Evolutionary conservation across 2,113 vertebrate species (phyloP).

Genomic region (Sander lucioperca): DNA sequence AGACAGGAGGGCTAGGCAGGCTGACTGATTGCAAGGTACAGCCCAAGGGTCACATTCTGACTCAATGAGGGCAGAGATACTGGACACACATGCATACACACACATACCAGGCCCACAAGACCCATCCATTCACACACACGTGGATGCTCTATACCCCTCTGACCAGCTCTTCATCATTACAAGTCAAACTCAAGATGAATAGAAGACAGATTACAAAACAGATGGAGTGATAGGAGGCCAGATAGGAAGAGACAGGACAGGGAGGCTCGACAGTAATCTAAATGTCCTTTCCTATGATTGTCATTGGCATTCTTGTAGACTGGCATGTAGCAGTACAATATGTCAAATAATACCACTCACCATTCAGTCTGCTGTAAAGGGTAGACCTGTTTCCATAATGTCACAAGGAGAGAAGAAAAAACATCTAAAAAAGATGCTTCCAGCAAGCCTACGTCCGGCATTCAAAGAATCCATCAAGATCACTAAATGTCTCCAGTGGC

Average conservation of each 20-base stretch:
- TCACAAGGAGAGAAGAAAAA: slow-evolving; percentile 55
- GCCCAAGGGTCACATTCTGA: slow-evolving; percentile 70
- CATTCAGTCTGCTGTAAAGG: slow-evolving; percentile 72
- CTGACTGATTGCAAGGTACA: slow-evolving; percentile 80
- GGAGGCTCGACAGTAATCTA: slow-evolving; percentile 78
- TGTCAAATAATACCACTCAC: slow-evolving; percentile 70
- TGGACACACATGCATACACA: slow-evolving; percentile 40
- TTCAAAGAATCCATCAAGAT: slow-evolving; percentile 79
- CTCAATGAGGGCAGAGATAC: slow-evolving; percentile 53
- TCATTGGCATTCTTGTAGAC: slow-evolving; percentile 81
- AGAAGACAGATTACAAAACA: slow-evolving; percentile 78
- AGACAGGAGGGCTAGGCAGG: slow-evolving; percentile 62
- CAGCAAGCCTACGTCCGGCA: slow-evolving; percentile 65
- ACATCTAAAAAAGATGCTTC: slow-evolving; percentile 67
- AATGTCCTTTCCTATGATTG: slow-evolving; percentile 82
- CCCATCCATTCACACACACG: slow-evolving; percentile 4
- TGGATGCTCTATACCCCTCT: slow-evolving; percentile 42
- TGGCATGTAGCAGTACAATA: slow-evolving; percentile 73
- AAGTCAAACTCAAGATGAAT: slow-evolving; percentile 77
- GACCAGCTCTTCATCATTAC: slow-evolving; percentile 74
- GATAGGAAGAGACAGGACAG: slow-evolving; percentile 75
- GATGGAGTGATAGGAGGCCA: slow-evolving; percentile 73
- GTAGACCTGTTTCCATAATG: slow-evolving; percentile 76
- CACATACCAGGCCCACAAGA: slow-evolving; percentile 6
- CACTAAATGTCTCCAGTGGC: slow-evolving; percentile 75